Evolutionary conservation across 2,797 vertebrate species (phyloP).

Genomic region (Characodon lateralis): DNA sequence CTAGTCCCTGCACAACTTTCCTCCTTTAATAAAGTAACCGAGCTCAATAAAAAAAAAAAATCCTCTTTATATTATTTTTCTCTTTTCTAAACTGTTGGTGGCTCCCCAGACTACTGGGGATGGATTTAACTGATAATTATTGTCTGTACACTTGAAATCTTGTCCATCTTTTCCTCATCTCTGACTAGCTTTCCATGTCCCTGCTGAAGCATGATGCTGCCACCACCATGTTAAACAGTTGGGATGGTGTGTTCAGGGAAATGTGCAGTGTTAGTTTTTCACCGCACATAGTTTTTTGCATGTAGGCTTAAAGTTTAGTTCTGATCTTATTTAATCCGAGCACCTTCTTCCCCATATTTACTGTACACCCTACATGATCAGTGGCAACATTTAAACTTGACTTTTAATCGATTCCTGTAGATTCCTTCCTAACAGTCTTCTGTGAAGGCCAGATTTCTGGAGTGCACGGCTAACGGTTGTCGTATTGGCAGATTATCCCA

Average conservation of each 20-base stretch:
- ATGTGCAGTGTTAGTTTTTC: background rate
- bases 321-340: background rate
- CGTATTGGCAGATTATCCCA: too few relatives aligned
- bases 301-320: background rate
- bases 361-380: too few relatives aligned
- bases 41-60: background rate
- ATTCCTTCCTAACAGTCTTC: background rate
- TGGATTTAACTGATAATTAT: background rate
- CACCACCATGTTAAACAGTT: background rate
- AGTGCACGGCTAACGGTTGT: too few relatives aligned
- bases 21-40: background rate
- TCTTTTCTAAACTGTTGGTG: background rate
- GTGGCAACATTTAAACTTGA: background rate
- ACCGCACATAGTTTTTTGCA: background rate
- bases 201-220: background rate
- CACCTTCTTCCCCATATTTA: too few relatives aligned
- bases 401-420: background rate
- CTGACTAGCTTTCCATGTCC: background rate
- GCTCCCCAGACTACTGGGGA: background rate
- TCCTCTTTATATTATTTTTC: background rate
- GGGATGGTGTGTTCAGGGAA: background rate
- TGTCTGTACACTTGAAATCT: background rate
- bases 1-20: background rate
- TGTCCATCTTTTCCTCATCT: background rate
- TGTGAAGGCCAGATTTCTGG: background rate